Evolutionary conservation across 2,797 vertebrate genomes (phyloP).

Genomic region (Manis javanica): DNA sequence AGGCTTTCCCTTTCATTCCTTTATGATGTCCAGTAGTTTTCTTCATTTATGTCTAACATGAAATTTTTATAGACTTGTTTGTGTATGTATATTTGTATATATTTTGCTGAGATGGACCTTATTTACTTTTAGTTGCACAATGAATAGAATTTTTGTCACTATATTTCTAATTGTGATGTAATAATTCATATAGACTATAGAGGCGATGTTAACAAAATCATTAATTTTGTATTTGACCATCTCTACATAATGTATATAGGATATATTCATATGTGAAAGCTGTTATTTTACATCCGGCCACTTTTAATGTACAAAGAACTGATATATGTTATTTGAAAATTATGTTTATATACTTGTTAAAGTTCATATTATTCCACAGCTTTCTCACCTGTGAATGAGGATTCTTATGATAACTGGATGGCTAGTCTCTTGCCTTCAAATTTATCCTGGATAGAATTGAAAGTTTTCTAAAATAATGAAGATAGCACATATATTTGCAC

Average conservation of each 20-base stretch:
- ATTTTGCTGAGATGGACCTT: neutral
- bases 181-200: neutral
- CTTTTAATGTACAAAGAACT: neutral
- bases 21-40: neutral
- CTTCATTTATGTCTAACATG: neutral
- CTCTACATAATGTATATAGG: neutral
- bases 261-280: neutral
- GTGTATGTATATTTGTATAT: neutral
- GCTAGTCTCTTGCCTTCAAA: neutral
- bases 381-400: neutral
- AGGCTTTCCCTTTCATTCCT: neutral
- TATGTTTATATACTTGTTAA: neutral
- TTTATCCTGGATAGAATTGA: neutral
- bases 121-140: neutral
- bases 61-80: neutral
- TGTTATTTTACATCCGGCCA: neutral
- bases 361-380: neutral
- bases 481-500: neutral
- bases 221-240: neutral
- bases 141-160: neutral
- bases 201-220: neutral
- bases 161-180: neutral
- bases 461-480: constrained; percentile 6
- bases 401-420: neutral
- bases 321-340: neutral